These are phyloP conservation scores for Cacatua alba DNA, from an alignment of 2,113 vertebrate genomes.

Conservation along the genomic window DNA sequence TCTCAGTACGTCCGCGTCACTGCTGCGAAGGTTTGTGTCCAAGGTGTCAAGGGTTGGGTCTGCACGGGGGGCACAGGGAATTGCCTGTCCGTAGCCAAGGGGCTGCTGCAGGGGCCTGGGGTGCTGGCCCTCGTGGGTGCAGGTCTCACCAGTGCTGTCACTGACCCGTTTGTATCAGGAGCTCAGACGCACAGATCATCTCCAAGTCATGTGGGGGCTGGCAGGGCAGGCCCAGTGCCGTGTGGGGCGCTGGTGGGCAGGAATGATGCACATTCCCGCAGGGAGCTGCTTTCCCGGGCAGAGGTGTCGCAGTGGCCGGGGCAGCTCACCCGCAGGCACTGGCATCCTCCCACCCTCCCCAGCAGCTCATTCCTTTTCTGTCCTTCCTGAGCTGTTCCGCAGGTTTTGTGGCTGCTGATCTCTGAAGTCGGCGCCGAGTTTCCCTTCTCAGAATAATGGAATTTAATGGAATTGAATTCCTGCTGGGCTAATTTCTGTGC, in stretches of 20 bases:
- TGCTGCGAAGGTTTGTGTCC: neutral
- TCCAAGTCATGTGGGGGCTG: neutral
- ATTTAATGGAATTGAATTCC: constrained; percentile 12
- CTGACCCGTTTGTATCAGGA: rapidly evolving
- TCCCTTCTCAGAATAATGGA: neutral
- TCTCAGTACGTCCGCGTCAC: neutral
- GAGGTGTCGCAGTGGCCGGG: rapidly evolving
- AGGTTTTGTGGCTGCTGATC: neutral
- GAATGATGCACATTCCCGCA: rapidly evolving
- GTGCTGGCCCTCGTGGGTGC: rapidly evolving
- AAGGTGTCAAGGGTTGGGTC: neutral
- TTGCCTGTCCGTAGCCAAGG: no score
- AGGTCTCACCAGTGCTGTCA: rapidly evolving
- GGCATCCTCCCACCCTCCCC: neutral
- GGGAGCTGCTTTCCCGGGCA: neutral
- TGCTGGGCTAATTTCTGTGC: constrained; percentile 10
- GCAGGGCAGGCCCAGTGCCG: rapidly evolving
- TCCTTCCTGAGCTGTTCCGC: neutral
- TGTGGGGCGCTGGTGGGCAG: neutral
- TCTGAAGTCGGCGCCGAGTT: neutral
- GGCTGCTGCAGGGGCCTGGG: neutral
- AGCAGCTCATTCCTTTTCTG: neutral
- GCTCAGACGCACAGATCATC: neutral
- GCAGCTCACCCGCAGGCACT: rapidly evolving
- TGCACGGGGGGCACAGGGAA: rapidly evolving